phyloP scores from a whole-genome alignment of 64 coral and sea anemone genomes.

The Cladopsammia gracilis region DNA sequence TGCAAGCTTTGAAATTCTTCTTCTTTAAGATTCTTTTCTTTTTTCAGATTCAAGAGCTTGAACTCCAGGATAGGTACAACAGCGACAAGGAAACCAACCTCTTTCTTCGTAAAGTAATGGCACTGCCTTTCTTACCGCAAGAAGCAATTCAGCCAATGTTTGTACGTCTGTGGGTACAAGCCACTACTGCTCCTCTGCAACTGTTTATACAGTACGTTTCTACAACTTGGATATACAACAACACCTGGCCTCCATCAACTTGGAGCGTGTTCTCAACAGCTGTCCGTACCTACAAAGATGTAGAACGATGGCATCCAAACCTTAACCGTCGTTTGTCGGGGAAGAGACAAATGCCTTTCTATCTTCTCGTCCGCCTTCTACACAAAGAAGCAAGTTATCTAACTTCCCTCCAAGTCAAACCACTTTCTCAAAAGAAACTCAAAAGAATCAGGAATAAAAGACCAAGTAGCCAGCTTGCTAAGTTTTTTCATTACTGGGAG shows the following conservation, averaged over 20 bases:
- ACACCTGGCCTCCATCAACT: conserved; percentile 3
- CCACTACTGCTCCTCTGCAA: background rate
- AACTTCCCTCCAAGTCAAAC: background rate
- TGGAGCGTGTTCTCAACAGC: conserved; percentile 16
- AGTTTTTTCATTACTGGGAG: background rate
- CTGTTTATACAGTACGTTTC: conserved; percentile 9
- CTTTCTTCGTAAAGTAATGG: conserved; percentile 33
- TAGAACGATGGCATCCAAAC: background rate
- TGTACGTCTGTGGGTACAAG: background rate
- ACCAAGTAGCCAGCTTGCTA: background rate
- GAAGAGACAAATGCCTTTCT: background rate
- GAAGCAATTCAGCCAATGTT: conserved; percentile 42
- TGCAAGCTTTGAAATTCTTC: no score
- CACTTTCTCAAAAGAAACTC: background rate
- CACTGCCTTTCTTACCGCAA: conserved; percentile 26
- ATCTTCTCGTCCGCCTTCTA: background rate
- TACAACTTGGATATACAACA: conserved; percentile 37
- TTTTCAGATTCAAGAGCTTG: conserved; percentile 34
- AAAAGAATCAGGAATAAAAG: background rate
- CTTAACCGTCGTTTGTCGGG: background rate
- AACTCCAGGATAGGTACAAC: background rate
- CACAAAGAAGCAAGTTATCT: background rate
- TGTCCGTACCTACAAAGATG: conserved; percentile 7
- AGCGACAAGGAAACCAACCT: conserved; percentile 19
- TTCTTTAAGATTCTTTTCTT: background rate